These are phyloP conservation scores for Corydoras sp. DNA, from an alignment of 2,113 vertebrate genomes.

Conservation along the genomic window DNA sequence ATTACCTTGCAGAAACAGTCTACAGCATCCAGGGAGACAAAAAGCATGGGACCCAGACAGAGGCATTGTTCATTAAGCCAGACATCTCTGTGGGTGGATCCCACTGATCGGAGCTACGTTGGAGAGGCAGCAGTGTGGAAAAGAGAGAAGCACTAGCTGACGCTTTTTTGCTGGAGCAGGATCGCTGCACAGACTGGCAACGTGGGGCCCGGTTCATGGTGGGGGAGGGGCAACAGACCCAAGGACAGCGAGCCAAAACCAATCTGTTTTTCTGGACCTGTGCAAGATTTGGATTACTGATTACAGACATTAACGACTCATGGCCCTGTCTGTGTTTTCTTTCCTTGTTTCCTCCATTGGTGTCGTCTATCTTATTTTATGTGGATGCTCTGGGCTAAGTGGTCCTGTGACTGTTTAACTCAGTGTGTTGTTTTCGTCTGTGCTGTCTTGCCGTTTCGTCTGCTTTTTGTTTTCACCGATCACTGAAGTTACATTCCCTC, in stretches of 20 bases:
- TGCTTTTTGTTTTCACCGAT: constrained; percentile 19
- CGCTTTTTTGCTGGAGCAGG: constrained; percentile 34
- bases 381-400: constrained; percentile 31
- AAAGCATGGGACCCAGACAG: constrained; percentile 52
- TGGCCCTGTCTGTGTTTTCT: constrained; percentile 31
- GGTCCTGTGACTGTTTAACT: constrained; percentile 26
- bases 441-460: constrained; percentile 6
- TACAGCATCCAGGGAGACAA: constrained; percentile 66
- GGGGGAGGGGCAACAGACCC: constrained; percentile 68
- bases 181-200: constrained; percentile 54
- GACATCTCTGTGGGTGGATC: constrained; percentile 42
- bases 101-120: constrained; percentile 24
- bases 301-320: constrained; percentile 48
- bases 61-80: constrained; percentile 26
- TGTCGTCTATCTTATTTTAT: constrained; percentile 31
- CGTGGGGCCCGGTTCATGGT: constrained; percentile 62
- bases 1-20: constrained; percentile 71
- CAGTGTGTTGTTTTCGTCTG: constrained; percentile 27
- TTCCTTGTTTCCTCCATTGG: constrained; percentile 41
- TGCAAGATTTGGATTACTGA: constrained; percentile 53
- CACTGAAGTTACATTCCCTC: constrained; percentile 35
- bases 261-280: constrained; percentile 63
- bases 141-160: constrained; percentile 31
- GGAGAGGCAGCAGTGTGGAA: constrained; percentile 35
- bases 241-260: constrained; percentile 49